Evolutionary conservation across 2,113 vertebrate genomes (phyloP), one percentile per base, ranked within the genome.

Genomic region (Neotragus pygmaeus): DNA sequence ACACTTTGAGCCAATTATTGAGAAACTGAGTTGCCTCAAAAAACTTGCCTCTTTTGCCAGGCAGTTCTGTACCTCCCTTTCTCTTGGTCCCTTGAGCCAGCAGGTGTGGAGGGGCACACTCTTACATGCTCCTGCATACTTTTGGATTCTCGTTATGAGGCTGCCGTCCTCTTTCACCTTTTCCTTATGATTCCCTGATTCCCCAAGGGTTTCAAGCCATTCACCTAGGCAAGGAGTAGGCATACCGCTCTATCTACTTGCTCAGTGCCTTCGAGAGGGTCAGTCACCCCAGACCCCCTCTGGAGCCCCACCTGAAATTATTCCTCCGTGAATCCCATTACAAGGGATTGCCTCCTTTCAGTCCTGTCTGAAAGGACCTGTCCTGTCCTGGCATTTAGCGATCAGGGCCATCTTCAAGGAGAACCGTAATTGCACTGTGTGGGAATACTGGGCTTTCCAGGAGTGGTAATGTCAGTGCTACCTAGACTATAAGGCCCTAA

Each of bases 381-480:
- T n/a, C n/a, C n/a, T n/a, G n/a, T n/a, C n/a, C n/a, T n/a, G n/a
- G n/a, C n/a, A 70, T 39, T 39, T 70, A 70, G n/a, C 0, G 1
- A 39, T 70, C n/a, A 70, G 8, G 5, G 66, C 17, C n/a, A 39
- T 39, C 66, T 70, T 70, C 19, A 70, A 70, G 66, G 19, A 70
- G 66, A 39, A n/a, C 19, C 2, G 0, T 1, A 70, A 70, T 0
- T 23, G 17, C 0, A 0, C 10, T 39, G 66, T 70, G n/a, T 75
- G 36, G 36, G 70, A 75, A 75, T 75, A 75, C 70, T 75, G 70
- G 70, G 11, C 21, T 75, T 70, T 27, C 70, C 36, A 75, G 70
- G 21, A 27, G 36, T 43, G 23, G 6, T 45, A 39, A 27, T 45
- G 3, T 45, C 39, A 45, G 25, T 45, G 73, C 25, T 45, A 45